These are phyloP conservation scores for Menura novaehollandiae DNA, from an alignment of 2,113 vertebrate genomes.

Conservation along the genomic window DNA sequence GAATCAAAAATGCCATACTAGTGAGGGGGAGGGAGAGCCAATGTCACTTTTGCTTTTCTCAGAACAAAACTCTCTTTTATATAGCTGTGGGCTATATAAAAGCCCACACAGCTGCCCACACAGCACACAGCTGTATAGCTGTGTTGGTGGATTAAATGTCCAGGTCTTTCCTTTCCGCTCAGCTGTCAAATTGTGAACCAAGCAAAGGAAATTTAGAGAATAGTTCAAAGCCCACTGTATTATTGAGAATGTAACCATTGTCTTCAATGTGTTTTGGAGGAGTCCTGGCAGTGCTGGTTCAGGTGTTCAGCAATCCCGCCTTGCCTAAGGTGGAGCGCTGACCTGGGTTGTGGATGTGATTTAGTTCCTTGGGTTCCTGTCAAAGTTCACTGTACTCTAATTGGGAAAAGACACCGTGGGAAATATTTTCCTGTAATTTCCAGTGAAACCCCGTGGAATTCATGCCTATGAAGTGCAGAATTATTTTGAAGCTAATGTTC, in stretches of 20 bases:
- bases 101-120: too few species aligned
- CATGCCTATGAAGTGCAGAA: neutral
- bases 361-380: neutral
- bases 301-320: neutral
- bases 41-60: neutral
- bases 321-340: neutral
- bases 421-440: neutral
- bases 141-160: neutral
- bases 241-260: neutral
- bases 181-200: neutral
- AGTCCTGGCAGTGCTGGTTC: neutral
- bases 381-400: neutral
- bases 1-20: neutral
- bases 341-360: neutral
- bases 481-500: neutral
- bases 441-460: neutral
- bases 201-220: neutral
- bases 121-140: too few species aligned
- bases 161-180: neutral
- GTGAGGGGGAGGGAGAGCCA: neutral
- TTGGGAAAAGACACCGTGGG: accelerated
- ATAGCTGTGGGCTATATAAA: too few species aligned
- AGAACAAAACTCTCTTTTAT: neutral
- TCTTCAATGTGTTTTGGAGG: neutral
- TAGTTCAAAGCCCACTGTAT: accelerated